Conservation (phyloP, 2,888 invertebrate species). For the Epirrita christyi region DNA sequence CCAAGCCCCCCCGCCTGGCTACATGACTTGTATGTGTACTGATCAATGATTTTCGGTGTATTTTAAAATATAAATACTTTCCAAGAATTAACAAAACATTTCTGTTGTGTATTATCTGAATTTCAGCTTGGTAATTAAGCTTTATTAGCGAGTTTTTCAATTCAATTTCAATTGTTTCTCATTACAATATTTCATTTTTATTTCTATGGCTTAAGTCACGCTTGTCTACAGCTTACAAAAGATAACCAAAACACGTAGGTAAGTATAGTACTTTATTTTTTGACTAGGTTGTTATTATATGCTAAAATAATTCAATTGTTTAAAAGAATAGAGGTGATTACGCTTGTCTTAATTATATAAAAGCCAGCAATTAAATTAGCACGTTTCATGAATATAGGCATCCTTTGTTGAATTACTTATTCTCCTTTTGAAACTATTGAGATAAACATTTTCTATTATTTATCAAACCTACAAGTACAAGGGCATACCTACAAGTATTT, state of each 20-base stretch:
- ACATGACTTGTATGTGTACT: too few relatives aligned
- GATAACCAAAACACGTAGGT: not conserved
- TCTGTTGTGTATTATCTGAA: constrained; percentile 1
- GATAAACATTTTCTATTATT: not conserved
- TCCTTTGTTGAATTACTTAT: not conserved
- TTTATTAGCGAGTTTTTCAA: not conserved
- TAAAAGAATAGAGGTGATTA: not conserved
- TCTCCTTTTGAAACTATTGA: not conserved
- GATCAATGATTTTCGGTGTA: constrained; percentile 21
- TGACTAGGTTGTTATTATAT: not conserved
- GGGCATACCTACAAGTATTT: too few relatives aligned
- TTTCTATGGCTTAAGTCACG: not conserved
- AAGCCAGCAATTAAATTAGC: constrained; percentile 2
- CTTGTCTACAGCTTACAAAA: not conserved
- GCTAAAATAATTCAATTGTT: not conserved
- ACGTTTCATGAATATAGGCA: not conserved
- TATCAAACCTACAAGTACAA: too few relatives aligned
- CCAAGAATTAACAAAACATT: constrained; percentile 12
- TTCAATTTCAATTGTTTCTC: constrained; percentile 1
- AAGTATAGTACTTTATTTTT: not conserved
- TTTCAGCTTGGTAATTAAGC: constrained; percentile 3
- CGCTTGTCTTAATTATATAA: not conserved
- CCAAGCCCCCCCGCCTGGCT: too few relatives aligned
- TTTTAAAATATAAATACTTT: constrained; percentile 10
- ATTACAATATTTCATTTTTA: not conserved